Evolutionary conservation across 2,113 vertebrate species (phyloP).

Genomic region (Saguinus imperator): DNA sequence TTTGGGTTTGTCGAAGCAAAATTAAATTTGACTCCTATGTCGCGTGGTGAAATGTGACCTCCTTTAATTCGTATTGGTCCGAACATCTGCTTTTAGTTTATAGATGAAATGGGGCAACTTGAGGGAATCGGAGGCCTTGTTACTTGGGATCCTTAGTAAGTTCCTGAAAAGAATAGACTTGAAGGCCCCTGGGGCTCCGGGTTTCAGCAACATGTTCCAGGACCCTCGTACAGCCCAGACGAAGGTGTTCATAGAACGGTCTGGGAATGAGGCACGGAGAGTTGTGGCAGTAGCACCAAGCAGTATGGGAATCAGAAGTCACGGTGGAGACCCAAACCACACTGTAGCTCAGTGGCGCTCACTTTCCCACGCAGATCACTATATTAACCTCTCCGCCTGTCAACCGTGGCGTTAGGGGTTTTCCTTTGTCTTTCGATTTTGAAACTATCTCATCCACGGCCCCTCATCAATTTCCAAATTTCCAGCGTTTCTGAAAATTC

Average conservation of each 20-base stretch:
- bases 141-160: not conserved
- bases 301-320: not conserved
- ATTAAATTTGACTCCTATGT: constrained; percentile 33
- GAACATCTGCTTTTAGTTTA: constrained; percentile 30
- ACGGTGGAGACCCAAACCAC: not conserved
- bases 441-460: constrained; percentile 47
- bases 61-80: constrained; percentile 26
- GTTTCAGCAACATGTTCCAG: not conserved
- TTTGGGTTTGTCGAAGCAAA: constrained; percentile 1
- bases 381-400: constrained; percentile 52
- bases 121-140: not conserved
- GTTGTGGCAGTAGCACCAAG: not conserved
- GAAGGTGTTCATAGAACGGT: not conserved
- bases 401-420: constrained; percentile 20
- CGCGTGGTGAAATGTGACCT: constrained; percentile 1
- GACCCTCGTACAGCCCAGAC: not conserved
- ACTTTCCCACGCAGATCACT: constrained; percentile 38
- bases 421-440: constrained; percentile 75
- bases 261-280: not conserved
- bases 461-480: constrained; percentile 72
- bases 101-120: not conserved
- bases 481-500: constrained; percentile 71
- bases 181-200: not conserved
- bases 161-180: not conserved
- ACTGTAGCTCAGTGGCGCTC: not conserved